Percentiles rank a stretch among this genome's conserved stretches.
Conservation (phyloP, 2,888 invertebrate species). For the Eupithecia tripunctaria region DNA sequence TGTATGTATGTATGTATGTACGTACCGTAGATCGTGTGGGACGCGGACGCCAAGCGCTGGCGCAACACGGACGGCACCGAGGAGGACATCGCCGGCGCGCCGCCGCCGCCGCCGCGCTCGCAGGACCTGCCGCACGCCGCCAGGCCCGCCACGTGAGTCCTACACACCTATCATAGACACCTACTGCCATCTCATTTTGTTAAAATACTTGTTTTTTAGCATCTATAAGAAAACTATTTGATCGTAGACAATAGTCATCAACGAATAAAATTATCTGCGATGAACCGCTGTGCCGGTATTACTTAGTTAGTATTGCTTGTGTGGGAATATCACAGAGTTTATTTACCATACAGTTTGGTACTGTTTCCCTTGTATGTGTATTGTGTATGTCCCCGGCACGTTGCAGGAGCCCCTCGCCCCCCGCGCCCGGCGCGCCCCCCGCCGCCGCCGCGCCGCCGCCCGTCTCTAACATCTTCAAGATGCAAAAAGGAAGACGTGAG, state of each 20-base stretch:
- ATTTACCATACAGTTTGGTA: background rate
- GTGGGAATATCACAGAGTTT: background rate
- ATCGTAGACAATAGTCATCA: background rate
- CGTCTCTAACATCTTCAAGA: conserved; percentile 90
- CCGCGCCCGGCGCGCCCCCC: conserved; percentile 43
- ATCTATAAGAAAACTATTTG: too few relatives aligned
- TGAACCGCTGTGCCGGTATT: too few relatives aligned
- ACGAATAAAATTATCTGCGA: background rate
- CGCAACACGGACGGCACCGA: conserved; percentile 91
- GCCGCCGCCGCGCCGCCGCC: conserved; percentile 49
- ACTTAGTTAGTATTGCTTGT: too few relatives aligned
- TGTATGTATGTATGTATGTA: conserved; percentile 17
- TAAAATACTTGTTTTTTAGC: too few relatives aligned
- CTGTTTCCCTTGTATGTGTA: background rate
- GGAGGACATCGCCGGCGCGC: conserved; percentile 67
- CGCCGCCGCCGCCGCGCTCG: conserved; percentile 54
- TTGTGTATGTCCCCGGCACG: background rate
- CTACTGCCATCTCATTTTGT: too few relatives aligned
- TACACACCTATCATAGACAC: too few relatives aligned
- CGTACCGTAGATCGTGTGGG: conserved; percentile 93
- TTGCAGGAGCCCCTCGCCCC: conserved; percentile 51
- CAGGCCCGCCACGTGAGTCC: conserved; percentile 41
- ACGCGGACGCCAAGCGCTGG: conserved; percentile 94
- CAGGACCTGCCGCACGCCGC: conserved; percentile 47
- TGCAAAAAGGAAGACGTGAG: conserved; percentile 91